Evolutionary conservation across 2,113 vertebrate species (phyloP).

Genomic region (Xiphias gladius): DNA sequence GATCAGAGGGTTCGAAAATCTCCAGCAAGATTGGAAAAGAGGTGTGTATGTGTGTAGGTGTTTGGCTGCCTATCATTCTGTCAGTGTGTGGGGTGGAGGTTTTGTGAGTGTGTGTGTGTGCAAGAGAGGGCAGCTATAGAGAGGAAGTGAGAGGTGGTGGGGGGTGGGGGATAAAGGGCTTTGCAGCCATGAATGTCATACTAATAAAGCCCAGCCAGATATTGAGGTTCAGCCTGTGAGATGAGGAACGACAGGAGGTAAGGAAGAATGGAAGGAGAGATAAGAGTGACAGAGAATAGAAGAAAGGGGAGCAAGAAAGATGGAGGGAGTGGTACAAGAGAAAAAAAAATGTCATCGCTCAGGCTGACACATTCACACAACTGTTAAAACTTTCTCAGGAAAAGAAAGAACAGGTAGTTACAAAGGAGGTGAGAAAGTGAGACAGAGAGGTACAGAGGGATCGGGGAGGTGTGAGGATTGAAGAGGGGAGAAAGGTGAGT

Average conservation of each 20-base stretch:
- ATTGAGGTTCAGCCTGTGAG: slow-evolving; percentile 61
- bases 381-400: slow-evolving; percentile 46
- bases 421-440: slow-evolving; percentile 39
- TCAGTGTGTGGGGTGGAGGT: slow-evolving; percentile 31
- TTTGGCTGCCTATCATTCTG: slow-evolving; percentile 43
- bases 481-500: slow-evolving; percentile 9
- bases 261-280: slow-evolving; percentile 49
- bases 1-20: slow-evolving; percentile 53
- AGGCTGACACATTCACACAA: slow-evolving; percentile 53
- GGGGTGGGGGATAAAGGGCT: slow-evolving; percentile 70
- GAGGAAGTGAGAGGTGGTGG: slow-evolving; percentile 32
- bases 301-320: slow-evolving; percentile 33
- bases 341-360: slow-evolving; percentile 49
- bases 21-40: slow-evolving; percentile 41
- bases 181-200: slow-evolving; percentile 75
- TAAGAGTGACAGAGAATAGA: slow-evolving; percentile 39
- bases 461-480: slow-evolving; percentile 30
- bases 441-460: slow-evolving; percentile 28
- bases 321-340: slow-evolving; percentile 12
- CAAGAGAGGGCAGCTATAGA: slow-evolving; percentile 31
- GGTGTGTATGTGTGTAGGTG: slow-evolving; percentile 27
- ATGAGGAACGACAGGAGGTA: slow-evolving; percentile 43
- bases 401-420: slow-evolving; percentile 32
- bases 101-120: slow-evolving; percentile 15
- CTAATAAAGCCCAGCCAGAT: slow-evolving; percentile 75